phyloP scores from a whole-genome alignment of 23 tunicate genomes.

The Styela plicata region DNA sequence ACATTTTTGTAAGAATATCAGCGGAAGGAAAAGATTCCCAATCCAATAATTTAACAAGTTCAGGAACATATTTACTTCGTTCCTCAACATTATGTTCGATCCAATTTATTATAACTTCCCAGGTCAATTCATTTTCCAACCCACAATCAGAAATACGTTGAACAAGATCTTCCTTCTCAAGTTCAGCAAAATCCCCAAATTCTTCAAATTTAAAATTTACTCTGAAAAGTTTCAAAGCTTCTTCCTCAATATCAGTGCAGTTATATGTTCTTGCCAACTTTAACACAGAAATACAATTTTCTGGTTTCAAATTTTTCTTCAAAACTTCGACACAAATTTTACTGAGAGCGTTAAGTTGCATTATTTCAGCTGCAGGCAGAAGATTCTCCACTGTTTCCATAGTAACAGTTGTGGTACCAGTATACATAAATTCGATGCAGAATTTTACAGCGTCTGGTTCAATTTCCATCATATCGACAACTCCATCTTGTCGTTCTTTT shows the following conservation, averaged over 20 bases:
- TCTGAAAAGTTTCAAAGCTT: background rate
- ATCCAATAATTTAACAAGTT: background rate
- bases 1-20: background rate
- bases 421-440: slow-evolving; percentile 29
- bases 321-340: background rate
- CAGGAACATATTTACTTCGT: background rate
- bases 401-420: slow-evolving; percentile 13
- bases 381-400: background rate
- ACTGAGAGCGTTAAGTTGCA: background rate
- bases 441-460: slow-evolving; percentile 21
- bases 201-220: background rate
- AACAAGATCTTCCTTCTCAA: background rate
- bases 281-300: background rate
- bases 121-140: background rate
- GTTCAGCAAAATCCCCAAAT: background rate
- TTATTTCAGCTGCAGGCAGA: background rate
- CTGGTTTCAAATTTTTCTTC: background rate
- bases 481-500: slow-evolving; percentile 15
- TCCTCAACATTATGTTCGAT: background rate
- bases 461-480: slow-evolving; percentile 29
- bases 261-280: background rate
- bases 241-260: background rate
- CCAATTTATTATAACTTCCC: background rate
- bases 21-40: background rate
- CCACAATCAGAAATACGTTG: background rate